Evolutionary conservation across 1,140 invertebrate species (phyloP), one percentile per base, ranked within the genome.

Genomic region (Hylyphantes graminicola): DNA sequence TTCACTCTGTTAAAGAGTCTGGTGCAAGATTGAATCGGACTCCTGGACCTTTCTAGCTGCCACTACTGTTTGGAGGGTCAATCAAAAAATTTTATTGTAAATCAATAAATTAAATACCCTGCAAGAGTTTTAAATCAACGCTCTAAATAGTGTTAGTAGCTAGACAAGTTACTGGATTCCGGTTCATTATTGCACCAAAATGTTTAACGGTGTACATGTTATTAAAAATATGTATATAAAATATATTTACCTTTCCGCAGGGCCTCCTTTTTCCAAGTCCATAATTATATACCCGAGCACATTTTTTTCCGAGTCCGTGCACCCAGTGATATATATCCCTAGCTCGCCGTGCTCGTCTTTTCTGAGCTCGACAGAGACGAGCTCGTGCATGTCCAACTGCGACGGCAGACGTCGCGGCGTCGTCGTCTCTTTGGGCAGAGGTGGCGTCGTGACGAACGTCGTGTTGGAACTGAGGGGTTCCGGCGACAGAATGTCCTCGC

Each of bases 321-420:
- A 93, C 88, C 95, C 95, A 2, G 94, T 94, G 75, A 96, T 95
- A 87, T 95, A 94, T 87, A 96, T 95, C 4, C 95, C 95, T 17
- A 96, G 89, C 89, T 94, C 94, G 87, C 94, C 82, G 35, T 86
- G 77, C 68, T 86, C 77, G 50, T 86, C 85, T 48, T 83, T 83
- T 50, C 53, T 21, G 12, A 83, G 80, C 17, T 83, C 80, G 17
- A 83, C 80, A 19, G 80, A 83, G 13, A 83, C 72, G n/a, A 83
- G 70, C 57, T 83, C 80, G 19, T 83, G 80, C 51, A 83, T 51
- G 19, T 83, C 80, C 59, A 83, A 73, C 50, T 83, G 80, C 17
- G 80, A 83, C n/a, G 80, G 80, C n/a, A 83, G 13, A 15, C 80
- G 53, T 2, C 80, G 72, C 10, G 68, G 63, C 7, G 35, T 35